Evolutionary conservation across 2,113 vertebrate genomes (phyloP).

Genomic region (Brachypteracias leptosomus): DNA sequence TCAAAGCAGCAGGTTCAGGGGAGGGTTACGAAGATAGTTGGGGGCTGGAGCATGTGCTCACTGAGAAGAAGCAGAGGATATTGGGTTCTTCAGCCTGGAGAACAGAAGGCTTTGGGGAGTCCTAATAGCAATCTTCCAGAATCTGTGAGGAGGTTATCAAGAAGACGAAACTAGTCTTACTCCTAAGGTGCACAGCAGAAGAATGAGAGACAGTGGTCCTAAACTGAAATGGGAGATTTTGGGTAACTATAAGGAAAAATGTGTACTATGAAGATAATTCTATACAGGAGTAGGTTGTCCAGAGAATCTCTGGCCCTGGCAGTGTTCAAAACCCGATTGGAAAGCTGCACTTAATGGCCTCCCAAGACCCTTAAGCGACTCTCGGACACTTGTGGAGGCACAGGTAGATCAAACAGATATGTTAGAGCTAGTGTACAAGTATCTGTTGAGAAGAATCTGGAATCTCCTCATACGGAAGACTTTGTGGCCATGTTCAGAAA

Average conservation of each 20-base stretch:
- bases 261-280: not conserved
- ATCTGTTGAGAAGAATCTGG: not conserved
- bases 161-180: not conserved
- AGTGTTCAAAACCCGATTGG: not conserved
- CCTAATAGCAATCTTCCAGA: not conserved
- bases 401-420: not conserved
- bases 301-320: not conserved
- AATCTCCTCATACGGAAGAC: not conserved
- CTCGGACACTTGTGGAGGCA: not conserved
- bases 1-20: not conserved
- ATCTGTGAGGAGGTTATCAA: not conserved
- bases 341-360: not conserved
- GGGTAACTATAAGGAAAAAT: not conserved
- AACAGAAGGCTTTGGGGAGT: not conserved
- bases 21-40: not conserved
- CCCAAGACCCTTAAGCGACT: rapidly evolving
- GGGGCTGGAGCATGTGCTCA: not conserved
- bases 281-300: not conserved
- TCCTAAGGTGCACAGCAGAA: not conserved
- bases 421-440: not conserved
- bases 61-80: not conserved
- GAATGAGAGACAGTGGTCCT: not conserved
- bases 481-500: not conserved
- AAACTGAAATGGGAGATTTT: not conserved
- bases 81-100: not conserved